These are phyloP conservation scores for Elachura formosa DNA, from an alignment of 2,113 vertebrate species.

Conservation along the genomic window DNA sequence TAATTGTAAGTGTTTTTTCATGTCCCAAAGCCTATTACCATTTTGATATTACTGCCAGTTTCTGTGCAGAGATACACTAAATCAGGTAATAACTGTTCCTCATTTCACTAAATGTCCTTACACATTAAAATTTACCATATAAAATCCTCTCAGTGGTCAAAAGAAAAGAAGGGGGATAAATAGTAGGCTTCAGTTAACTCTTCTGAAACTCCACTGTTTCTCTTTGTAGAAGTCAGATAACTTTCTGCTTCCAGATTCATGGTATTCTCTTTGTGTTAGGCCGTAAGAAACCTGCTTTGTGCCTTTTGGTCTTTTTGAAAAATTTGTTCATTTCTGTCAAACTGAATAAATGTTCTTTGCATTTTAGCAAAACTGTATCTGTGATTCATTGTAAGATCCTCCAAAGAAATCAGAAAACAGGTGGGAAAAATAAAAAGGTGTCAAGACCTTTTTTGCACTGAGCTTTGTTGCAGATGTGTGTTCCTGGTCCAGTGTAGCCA, in stretches of 20 bases:
- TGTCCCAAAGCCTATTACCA: not conserved
- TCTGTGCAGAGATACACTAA: not conserved
- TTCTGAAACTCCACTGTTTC: not conserved
- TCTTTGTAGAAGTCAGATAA: not conserved
- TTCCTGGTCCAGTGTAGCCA: fast-evolving
- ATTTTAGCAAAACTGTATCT: not conserved
- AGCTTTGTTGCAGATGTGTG: not conserved
- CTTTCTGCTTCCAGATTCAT: not conserved
- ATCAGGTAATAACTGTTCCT: not conserved
- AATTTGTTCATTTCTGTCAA: constrained; percentile 10
- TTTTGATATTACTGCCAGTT: not conserved
- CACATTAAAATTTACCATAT: not conserved
- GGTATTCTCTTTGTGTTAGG: not conserved
- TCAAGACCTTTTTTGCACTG: not conserved
- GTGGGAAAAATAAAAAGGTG: not conserved
- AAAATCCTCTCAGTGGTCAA: not conserved
- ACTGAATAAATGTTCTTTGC: constrained; percentile 53
- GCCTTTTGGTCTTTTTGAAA: not conserved
- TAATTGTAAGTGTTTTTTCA: not conserved
- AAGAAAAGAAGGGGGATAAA: not conserved
- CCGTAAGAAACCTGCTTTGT: constrained; percentile 1
- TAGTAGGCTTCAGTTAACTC: not conserved
- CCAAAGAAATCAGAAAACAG: not conserved
- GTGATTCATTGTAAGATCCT: not conserved
- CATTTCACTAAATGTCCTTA: not conserved